phyloP scores from a whole-genome alignment of 2,888 invertebrate genomes.

The Trypoxylon attenuatum region DNA sequence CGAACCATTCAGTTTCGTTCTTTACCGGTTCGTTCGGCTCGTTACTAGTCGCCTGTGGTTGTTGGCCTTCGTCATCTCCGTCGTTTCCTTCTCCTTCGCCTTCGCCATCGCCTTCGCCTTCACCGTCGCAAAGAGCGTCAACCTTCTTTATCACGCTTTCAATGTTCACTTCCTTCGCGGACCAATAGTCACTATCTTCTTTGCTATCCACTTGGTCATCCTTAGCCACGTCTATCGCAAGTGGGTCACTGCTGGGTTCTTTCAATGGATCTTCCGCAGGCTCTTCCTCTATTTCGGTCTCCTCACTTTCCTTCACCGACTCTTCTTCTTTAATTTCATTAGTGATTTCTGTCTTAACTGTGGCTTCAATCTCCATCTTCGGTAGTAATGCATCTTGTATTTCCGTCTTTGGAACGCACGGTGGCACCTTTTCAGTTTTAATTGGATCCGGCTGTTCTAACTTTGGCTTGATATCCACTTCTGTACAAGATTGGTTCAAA shows the following conservation, averaged over 20 bases:
- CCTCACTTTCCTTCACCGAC: slow-evolving; percentile 49
- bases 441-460: slow-evolving; percentile 43
- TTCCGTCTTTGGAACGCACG: slow-evolving; percentile 42
- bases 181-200: slow-evolving; percentile 86
- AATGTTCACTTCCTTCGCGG: slow-evolving; percentile 86
- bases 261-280: slow-evolving; percentile 57
- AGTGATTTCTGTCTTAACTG: slow-evolving; percentile 51
- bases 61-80: slow-evolving; percentile 58
- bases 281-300: slow-evolving; percentile 62
- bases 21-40: slow-evolving; percentile 57
- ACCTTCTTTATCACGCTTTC: slow-evolving; percentile 89
- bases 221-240: slow-evolving; percentile 67
- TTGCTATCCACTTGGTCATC: slow-evolving; percentile 76
- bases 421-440: slow-evolving; percentile 26
- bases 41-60: slow-evolving; percentile 50
- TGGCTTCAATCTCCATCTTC: slow-evolving; percentile 49
- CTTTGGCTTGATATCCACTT: slow-evolving; percentile 42
- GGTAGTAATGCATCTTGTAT: slow-evolving; percentile 20
- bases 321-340: slow-evolving; percentile 60
- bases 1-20: slow-evolving; percentile 68
- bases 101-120: slow-evolving; percentile 63
- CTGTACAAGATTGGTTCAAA: slow-evolving; percentile 10
- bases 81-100: slow-evolving; percentile 66
- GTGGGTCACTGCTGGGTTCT: slow-evolving; percentile 63
- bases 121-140: slow-evolving; percentile 79